These are phyloP conservation scores for Callithrix jacchus DNA, from an alignment of 2,113 vertebrate species.

Conservation along the genomic window DNA sequence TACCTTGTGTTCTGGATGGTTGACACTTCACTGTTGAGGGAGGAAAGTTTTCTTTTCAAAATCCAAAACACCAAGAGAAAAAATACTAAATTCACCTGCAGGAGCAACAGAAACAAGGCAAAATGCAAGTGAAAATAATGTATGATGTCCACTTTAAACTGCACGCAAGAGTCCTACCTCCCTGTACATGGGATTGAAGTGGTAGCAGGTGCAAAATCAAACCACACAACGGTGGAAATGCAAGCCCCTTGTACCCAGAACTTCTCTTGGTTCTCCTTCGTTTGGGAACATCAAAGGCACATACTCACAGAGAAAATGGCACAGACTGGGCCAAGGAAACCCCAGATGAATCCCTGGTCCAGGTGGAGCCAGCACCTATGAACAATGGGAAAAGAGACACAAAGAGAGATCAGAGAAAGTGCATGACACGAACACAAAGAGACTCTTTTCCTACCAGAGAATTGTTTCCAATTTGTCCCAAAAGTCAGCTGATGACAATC, in stretches of 20 bases:
- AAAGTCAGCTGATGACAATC: background rate
- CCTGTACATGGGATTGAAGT: background rate
- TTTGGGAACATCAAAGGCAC: background rate
- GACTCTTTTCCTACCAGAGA: background rate
- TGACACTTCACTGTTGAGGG: conserved; percentile 75
- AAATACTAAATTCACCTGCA: conserved; percentile 68
- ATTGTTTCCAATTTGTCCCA: background rate
- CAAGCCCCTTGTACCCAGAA: background rate
- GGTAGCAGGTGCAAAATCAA: background rate
- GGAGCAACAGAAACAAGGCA: background rate
- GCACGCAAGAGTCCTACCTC: background rate
- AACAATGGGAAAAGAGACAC: background rate
- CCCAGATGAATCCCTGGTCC: conserved; percentile 80
- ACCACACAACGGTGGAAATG: background rate
- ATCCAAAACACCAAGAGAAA: conserved; percentile 70
- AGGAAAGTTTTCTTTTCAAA: conserved; percentile 64
- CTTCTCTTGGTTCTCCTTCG: background rate
- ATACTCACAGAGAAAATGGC: conserved; percentile 80
- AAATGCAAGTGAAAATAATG: background rate
- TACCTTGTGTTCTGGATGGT: conserved; percentile 74
- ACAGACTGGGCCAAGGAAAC: conserved; percentile 83
- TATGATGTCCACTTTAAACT: background rate
- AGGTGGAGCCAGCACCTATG: conserved; percentile 84
- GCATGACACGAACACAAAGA: background rate
- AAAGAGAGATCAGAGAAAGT: background rate